Conservation (phyloP, 2,113 vertebrate species). For the Tupaia chinensis region DNA sequence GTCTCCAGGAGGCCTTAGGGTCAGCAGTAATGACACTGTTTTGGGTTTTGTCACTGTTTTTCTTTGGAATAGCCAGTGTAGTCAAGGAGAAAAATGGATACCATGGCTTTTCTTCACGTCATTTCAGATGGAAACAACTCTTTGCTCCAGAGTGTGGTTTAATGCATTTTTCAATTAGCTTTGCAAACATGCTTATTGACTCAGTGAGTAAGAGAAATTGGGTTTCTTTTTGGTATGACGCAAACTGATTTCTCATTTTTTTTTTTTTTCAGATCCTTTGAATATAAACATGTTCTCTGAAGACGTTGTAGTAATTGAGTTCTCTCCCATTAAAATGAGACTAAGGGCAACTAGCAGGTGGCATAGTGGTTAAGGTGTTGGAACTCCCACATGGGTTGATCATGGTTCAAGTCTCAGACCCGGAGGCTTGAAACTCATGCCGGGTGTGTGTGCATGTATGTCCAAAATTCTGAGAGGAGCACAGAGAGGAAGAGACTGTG, state of each 20-base stretch:
- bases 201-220: neutral
- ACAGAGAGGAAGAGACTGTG: too few species aligned
- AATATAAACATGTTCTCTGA: neutral
- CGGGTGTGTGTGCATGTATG: too few species aligned
- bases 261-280: neutral
- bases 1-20: neutral
- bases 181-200: neutral
- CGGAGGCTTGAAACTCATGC: too few species aligned
- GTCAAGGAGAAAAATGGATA: neutral
- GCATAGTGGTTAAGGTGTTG: too few species aligned
- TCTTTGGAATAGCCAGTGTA: neutral
- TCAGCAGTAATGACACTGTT: neutral
- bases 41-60: neutral
- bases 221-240: neutral
- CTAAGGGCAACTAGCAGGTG: neutral
- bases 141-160: neutral
- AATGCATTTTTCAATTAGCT: neutral
- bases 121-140: neutral
- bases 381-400: too few species aligned
- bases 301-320: neutral
- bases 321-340: neutral
- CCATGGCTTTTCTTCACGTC: neutral
- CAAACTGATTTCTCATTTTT: neutral
- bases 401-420: too few species aligned
- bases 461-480: too few species aligned